These are phyloP conservation scores for Silvanus unidentatus DNA, from an alignment of 2,888 invertebrate species.

Conservation along the genomic window DNA sequence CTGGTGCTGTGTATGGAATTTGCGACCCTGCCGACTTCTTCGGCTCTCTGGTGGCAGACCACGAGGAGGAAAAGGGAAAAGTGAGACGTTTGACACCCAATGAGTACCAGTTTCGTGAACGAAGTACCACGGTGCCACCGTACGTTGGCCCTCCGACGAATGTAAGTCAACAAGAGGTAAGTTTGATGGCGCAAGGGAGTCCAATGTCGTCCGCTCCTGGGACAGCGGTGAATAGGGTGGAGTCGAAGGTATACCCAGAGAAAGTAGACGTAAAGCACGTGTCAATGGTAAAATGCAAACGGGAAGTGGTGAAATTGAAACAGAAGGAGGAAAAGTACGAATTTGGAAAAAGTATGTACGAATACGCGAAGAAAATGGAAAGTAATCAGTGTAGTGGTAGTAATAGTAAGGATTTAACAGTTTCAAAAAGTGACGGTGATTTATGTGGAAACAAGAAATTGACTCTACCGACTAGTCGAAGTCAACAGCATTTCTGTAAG, in stretches of 20 bases:
- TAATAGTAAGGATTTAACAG: conserved; percentile 19
- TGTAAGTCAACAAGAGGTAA: conserved; percentile 9
- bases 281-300: background rate
- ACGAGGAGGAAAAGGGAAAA: conserved; percentile 13
- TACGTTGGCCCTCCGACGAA: conserved; percentile 9
- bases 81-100: conserved; percentile 11
- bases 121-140: conserved; percentile 23
- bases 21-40: conserved; percentile 51
- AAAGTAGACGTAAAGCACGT: conserved; percentile 7
- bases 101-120: conserved; percentile 15
- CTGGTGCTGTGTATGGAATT: conserved; percentile 51
- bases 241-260: conserved; percentile 4
- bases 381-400: conserved; percentile 12
- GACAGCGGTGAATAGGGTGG: conserved; percentile 6
- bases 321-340: conserved; percentile 24
- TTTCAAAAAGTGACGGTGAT: conserved; percentile 39
- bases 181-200: conserved; percentile 16
- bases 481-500: conserved; percentile 28
- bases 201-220: conserved; percentile 12
- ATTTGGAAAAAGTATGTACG: conserved; percentile 34
- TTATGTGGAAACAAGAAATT: conserved; percentile 14
- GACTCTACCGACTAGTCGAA: conserved; percentile 30
- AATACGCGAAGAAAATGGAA: conserved; percentile 31
- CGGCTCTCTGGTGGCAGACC: conserved; percentile 50
- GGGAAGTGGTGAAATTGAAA: conserved; percentile 2